These are phyloP conservation scores for Hirudinaria manillensis DNA, from an alignment of 2,888 invertebrate species.

Conservation along the genomic window DNA sequence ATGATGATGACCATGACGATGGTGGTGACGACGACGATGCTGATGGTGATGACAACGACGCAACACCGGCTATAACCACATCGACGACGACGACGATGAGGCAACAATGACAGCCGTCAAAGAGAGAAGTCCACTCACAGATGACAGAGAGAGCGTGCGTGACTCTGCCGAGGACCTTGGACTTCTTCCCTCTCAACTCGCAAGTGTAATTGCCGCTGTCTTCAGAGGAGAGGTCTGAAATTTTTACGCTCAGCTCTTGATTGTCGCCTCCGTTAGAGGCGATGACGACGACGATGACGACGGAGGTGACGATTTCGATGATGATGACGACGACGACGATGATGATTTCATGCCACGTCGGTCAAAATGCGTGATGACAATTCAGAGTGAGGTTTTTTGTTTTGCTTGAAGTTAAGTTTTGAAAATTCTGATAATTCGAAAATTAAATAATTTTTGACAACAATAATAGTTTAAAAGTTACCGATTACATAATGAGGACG, in stretches of 20 bases:
- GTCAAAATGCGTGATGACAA: too few species aligned
- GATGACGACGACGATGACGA: too few species aligned
- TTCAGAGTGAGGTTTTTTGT: too few species aligned
- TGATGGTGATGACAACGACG: background rate
- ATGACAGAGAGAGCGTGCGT: constrained; percentile 23
- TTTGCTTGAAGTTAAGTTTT: too few species aligned
- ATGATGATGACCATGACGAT: too few species aligned
- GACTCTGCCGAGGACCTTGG: constrained; percentile 23
- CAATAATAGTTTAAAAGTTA: too few species aligned
- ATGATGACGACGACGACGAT: too few species aligned
- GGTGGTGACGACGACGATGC: background rate
- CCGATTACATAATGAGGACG: too few species aligned
- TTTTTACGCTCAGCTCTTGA: background rate
- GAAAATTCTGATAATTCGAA: too few species aligned
- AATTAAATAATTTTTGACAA: too few species aligned
- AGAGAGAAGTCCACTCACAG: constrained; percentile 20
- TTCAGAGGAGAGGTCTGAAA: constrained; percentile 21
- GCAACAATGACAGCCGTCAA: background rate
- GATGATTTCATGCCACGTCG: too few species aligned
- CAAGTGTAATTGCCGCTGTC: constrained; percentile 33
- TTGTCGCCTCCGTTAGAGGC: background rate
- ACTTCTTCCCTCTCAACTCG: constrained; percentile 31
- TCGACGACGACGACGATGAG: background rate
- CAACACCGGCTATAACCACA: background rate
- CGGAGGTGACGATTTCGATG: too few species aligned